These are phyloP conservation scores for Polietes domitor DNA, from an alignment of 2,888 invertebrate species.

Conservation along the genomic window DNA sequence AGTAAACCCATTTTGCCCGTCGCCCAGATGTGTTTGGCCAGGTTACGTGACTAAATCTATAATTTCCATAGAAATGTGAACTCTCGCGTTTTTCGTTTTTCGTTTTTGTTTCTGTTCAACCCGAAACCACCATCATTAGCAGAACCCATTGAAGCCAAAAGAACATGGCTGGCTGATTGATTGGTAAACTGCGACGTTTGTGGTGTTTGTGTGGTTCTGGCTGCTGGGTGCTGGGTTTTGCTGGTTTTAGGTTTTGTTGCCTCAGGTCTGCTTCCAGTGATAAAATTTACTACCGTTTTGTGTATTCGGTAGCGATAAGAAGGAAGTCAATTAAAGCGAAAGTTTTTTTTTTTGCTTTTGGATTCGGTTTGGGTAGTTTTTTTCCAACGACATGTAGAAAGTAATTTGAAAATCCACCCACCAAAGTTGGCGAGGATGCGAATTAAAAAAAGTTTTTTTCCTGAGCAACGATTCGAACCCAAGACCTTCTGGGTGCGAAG, in stretches of 20 bases:
- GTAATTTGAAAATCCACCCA: too few relatives aligned
- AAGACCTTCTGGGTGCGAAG: too few relatives aligned
- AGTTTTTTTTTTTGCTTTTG: not conserved
- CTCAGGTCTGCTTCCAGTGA: constrained; percentile 24
- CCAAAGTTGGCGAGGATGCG: too few relatives aligned
- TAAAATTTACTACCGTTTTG: constrained; percentile 44
- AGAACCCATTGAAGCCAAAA: constrained; percentile 27
- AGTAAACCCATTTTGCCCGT: constrained; percentile 66
- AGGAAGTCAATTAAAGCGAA: constrained; percentile 23
- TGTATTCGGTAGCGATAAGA: constrained; percentile 21
- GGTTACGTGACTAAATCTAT: constrained; percentile 76
- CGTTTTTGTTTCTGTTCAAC: not conserved
- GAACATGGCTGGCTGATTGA: constrained; percentile 28
- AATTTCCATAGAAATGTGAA: constrained; percentile 61
- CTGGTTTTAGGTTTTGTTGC: not conserved
- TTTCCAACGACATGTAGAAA: too few relatives aligned
- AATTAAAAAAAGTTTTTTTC: too few relatives aligned
- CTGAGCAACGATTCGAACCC: too few relatives aligned
- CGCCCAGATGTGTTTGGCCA: constrained; percentile 37
- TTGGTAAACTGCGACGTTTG: constrained; percentile 23
- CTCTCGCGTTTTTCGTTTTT: constrained; percentile 14
- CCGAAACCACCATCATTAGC: constrained; percentile 13
- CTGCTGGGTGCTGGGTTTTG: not conserved
- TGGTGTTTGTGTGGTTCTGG: not conserved
- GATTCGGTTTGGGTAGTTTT: not conserved